Percentiles rank a stretch among this genome's conserved stretches.
These are phyloP conservation scores for Falcunculus frontatus DNA, from an alignment of 2,113 vertebrate species.

Conservation along the genomic window DNA sequence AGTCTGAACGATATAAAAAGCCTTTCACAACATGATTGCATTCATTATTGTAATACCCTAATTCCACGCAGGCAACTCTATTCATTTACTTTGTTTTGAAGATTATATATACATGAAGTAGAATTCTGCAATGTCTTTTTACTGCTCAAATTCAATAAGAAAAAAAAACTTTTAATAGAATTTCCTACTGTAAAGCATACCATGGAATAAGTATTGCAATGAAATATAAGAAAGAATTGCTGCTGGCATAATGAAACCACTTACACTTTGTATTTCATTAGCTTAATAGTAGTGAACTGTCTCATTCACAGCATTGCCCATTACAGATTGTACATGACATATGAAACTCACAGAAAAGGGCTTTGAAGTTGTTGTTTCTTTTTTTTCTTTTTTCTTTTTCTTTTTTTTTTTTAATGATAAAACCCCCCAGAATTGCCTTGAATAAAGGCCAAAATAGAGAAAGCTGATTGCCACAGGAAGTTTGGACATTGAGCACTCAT, in stretches of 20 bases:
- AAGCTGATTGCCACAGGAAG: neutral
- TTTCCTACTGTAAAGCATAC: neutral
- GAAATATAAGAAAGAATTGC: constrained; percentile 20
- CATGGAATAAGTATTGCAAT: neutral
- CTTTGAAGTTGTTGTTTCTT: neutral
- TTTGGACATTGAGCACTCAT: neutral
- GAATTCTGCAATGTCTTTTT: neutral
- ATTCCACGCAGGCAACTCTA: neutral
- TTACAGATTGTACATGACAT: neutral
- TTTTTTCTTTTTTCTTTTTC: neutral
- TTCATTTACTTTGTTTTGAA: constrained; percentile 21
- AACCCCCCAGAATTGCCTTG: neutral
- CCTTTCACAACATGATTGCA: constrained; percentile 15
- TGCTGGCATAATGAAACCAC: constrained; percentile 30
- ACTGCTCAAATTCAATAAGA: constrained; percentile 9
- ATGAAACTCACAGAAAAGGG: neutral
- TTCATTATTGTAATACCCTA: constrained; percentile 26
- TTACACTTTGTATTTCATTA: constrained; percentile 45
- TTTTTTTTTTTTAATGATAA: neutral
- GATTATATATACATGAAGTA: neutral
- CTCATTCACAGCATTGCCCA: neutral
- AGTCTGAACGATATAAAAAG: constrained; percentile 18
- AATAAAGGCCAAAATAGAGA: neutral
- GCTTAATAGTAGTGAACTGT: constrained; percentile 28
- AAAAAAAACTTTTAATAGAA: neutral